Base-by-base conservation (phyloP, 2,113 vertebrate species). In the Nymphicus hollandicus region DNA sequence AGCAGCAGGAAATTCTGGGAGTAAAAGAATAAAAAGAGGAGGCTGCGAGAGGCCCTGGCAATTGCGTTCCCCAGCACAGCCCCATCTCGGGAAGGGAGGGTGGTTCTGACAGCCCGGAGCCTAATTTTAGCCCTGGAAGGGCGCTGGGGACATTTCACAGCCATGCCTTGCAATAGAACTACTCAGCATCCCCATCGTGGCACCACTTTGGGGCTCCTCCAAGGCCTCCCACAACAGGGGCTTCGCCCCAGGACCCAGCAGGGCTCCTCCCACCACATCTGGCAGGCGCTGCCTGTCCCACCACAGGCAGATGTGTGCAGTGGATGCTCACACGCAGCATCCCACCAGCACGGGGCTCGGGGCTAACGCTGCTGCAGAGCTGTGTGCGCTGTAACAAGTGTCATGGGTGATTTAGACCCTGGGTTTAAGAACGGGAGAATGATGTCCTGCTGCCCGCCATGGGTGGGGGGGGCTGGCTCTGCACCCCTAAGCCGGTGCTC, bases 1-100 rank as follows among this genome's bases (percentile, higher is more conserved):
- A 97, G 80, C 63, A 97, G 83, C 74, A 97, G 87, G 68, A 96
- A 95, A 37, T 97, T 81, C 97, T 97, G 71, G 53, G 37, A n/a
- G 20, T 29, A 14, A 35, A 19, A 28, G 16, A 92, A 5, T 58
- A 35, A 63, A 46, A 22, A 3, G 0, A 0, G 2, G 44, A 33
- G 18, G 35, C 50, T 61, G 55, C 0, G 1, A 19, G 2, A 0
- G 8, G 27, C 37, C 25, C 43, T 24, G 56, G 29, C 41, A 47
- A 27, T 41, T 5, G 31, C 44, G 13, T 2, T 39, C 17, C 50
- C 22, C 39, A 8, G 58, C 43, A 20, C 23, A 18, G 11, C 10
- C 35, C 2, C 7, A 3, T 7, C 69, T 3, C 5, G 6, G 24
- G 37, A 27, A 41, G 7, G 46, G 29, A 82, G 29, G 11, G n/a